Evolutionary conservation across 92 coral and sea anemone species (phyloP).

Genomic region (Galaxea fascicularis): DNA sequence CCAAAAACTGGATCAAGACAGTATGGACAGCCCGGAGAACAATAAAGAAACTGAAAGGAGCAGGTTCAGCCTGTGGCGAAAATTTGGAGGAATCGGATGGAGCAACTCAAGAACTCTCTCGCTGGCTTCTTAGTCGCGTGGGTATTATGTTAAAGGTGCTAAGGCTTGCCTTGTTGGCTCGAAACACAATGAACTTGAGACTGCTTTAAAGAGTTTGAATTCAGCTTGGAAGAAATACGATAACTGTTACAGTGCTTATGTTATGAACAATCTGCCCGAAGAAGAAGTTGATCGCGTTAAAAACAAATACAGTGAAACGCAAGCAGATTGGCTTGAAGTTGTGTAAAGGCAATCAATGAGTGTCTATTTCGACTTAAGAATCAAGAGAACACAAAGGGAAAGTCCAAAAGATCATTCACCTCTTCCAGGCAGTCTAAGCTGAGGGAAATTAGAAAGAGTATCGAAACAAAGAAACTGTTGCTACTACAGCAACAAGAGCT

Average conservation of each 20-base stretch:
- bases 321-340: neutral
- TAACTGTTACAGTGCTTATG: neutral
- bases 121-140: too few species aligned
- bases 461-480: constrained; percentile 9
- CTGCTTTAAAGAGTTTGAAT: neutral
- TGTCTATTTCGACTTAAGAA: too few species aligned
- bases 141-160: too few species aligned
- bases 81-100: too few species aligned
- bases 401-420: neutral
- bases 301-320: neutral
- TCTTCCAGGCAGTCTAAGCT: constrained; percentile 13
- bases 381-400: neutral
- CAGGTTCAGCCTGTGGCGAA: too few species aligned
- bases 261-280: neutral
- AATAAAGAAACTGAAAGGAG: too few species aligned
- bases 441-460: constrained; percentile 5
- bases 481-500: neutral
- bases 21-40: too few species aligned
- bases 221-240: neutral
- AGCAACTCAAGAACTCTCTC: too few species aligned
- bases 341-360: neutral
- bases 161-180: too few species aligned
- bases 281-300: neutral
- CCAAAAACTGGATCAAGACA: too few species aligned
- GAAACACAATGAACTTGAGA: too few species aligned